Conservation (phyloP, 2,888 invertebrate species). For the Eupithecia inturbata region DNA sequence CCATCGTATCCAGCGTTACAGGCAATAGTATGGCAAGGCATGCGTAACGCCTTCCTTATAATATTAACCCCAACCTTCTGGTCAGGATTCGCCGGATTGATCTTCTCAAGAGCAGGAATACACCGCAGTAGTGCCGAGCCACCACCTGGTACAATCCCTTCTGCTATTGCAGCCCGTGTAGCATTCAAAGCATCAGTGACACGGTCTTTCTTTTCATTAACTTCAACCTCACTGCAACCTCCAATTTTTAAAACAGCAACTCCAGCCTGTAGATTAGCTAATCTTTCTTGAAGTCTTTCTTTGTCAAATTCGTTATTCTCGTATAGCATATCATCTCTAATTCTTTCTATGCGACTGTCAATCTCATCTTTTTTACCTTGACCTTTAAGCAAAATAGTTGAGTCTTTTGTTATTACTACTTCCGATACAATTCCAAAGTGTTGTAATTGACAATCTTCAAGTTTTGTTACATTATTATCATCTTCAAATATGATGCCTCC, state of each 20-base stretch:
- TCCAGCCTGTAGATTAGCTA: constrained; percentile 93
- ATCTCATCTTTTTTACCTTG: constrained; percentile 91
- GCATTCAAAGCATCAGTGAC: constrained; percentile 98
- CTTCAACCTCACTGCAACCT: constrained; percentile 94
- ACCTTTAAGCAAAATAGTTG: constrained; percentile 87
- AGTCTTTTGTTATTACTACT: constrained; percentile 96
- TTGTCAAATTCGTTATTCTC: constrained; percentile 95
- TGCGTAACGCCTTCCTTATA: constrained; percentile 91
- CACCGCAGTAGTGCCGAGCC: constrained; percentile 94
- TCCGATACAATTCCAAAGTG: constrained; percentile 95
- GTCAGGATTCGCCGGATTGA: constrained; percentile 89
- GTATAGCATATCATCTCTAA: constrained; percentile 91
- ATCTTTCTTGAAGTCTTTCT: constrained; percentile 93
- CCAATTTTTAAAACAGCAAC: constrained; percentile 91
- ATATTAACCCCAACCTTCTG: constrained; percentile 92
- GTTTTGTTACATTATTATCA: constrained; percentile 92
- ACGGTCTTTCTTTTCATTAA: constrained; percentile 97
- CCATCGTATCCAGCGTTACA: constrained; percentile 96
- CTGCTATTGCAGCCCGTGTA: constrained; percentile 96
- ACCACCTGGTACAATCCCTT: constrained; percentile 98
- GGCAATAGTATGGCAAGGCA: constrained; percentile 95
- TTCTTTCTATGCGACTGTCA: constrained; percentile 89
- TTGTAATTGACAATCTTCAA: constrained; percentile 92
- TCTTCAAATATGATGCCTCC: constrained; percentile 97
- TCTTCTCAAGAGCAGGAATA: constrained; percentile 86